These are phyloP conservation scores for Aphidius colemani DNA, from an alignment of 2,888 invertebrate genomes.

Conservation along the genomic window DNA sequence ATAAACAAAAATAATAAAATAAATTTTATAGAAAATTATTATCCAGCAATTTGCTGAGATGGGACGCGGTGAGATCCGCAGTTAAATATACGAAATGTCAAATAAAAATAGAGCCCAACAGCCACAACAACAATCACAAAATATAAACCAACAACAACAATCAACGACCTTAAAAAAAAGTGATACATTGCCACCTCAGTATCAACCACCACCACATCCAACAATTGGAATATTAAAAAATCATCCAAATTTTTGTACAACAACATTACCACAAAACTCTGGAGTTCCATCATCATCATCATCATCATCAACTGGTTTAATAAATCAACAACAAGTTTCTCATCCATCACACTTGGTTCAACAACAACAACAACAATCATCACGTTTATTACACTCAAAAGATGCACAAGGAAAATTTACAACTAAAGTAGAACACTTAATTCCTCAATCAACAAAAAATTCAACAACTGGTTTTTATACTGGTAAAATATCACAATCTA, in stretches of 20 bases:
- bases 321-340: slow-evolving; percentile 50
- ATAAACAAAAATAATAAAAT: too few relatives aligned
- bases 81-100: slow-evolving; percentile 54
- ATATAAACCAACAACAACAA: slow-evolving; percentile 30
- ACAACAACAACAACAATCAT: slow-evolving; percentile 32
- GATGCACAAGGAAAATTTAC: slow-evolving; percentile 51
- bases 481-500: slow-evolving; percentile 43
- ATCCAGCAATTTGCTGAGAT: slow-evolving; percentile 33
- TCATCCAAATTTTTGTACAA: slow-evolving; percentile 55
- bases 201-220: slow-evolving; percentile 73
- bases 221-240: slow-evolving; percentile 70
- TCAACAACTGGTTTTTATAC: slow-evolving; percentile 35
- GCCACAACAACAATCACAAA: slow-evolving; percentile 36
- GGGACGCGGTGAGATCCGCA: slow-evolving; percentile 53
- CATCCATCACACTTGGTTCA: slow-evolving; percentile 51
- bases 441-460: slow-evolving; percentile 31
- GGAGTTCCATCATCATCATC: slow-evolving; percentile 37
- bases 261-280: slow-evolving; percentile 31
- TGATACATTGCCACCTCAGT: slow-evolving; percentile 74
- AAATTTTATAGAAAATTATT: too few relatives aligned
- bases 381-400: slow-evolving; percentile 37
- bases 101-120: slow-evolving; percentile 56
- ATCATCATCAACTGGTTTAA: slow-evolving; percentile 41
- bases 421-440: slow-evolving; percentile 43
- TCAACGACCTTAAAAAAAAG: slow-evolving; percentile 46